phyloP scores from a whole-genome alignment of 1,140 invertebrate species.

The Pseudobourletiella spinata region DNA sequence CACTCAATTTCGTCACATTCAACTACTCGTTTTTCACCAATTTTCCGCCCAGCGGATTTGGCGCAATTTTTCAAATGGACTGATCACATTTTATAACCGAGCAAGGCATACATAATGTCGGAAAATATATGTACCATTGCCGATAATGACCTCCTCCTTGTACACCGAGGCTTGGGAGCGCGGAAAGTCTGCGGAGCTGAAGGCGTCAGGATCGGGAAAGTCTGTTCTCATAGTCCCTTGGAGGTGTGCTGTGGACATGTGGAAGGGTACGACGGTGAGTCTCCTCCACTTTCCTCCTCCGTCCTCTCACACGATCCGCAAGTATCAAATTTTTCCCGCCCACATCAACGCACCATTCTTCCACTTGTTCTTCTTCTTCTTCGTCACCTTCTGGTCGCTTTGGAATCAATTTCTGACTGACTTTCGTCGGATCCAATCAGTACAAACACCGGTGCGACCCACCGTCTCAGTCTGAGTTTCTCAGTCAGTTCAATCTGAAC shows the following conservation, averaged over 20 bases:
- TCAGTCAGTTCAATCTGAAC: too few species aligned
- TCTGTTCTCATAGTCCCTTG: constrained; percentile 31
- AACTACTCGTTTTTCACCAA: not conserved
- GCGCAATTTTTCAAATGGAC: not conserved
- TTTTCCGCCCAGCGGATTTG: not conserved
- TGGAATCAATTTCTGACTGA: too few species aligned
- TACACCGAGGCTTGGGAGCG: constrained; percentile 18
- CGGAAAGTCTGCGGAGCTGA: constrained; percentile 1
- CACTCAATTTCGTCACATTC: not conserved
- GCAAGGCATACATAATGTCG: not conserved
- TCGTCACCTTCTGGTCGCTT: too few species aligned
- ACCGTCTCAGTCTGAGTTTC: too few species aligned
- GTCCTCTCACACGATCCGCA: too few species aligned
- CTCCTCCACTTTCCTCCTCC: too few species aligned
- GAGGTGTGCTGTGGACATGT: constrained; percentile 19
- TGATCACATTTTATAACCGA: not conserved
- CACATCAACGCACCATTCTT: too few species aligned
- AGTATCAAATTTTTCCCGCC: too few species aligned
- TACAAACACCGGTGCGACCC: too few species aligned
- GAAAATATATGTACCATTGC: too few species aligned
- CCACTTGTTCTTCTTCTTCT: too few species aligned
- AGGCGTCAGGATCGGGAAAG: constrained; percentile 16
- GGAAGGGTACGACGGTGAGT: not conserved
- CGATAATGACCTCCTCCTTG: constrained; percentile 33
- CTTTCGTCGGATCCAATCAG: too few species aligned